These are phyloP conservation scores for Ornithoptera alexandrae DNA, from an alignment of 2,888 invertebrate genomes.

Conservation along the genomic window DNA sequence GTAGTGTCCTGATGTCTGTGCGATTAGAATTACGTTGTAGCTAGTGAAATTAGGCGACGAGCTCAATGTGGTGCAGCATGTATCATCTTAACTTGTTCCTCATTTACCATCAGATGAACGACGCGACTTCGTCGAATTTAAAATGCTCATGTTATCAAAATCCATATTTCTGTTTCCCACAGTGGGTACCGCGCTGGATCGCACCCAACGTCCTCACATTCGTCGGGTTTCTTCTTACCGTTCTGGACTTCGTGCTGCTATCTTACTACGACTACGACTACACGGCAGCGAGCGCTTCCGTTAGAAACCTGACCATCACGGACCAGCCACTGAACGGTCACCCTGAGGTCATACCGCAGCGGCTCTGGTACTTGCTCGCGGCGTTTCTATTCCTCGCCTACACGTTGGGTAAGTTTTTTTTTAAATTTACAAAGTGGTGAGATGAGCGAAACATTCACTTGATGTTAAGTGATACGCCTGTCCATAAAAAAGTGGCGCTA, in stretches of 20 bases:
- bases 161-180: slow-evolving; percentile 38
- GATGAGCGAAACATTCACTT: too few species aligned
- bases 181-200: slow-evolving; percentile 96
- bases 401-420: slow-evolving; percentile 87
- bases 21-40: too few species aligned
- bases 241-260: slow-evolving; percentile 91
- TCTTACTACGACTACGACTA: slow-evolving; percentile 94
- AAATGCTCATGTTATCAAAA: too few species aligned
- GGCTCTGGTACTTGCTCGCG: slow-evolving; percentile 92
- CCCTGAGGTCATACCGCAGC: slow-evolving; percentile 84
- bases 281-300: slow-evolving; percentile 83
- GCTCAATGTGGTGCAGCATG: too few species aligned
- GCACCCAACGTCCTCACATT: slow-evolving; percentile 98
- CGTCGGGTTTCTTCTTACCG: slow-evolving; percentile 94
- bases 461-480: too few species aligned
- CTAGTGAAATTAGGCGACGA: too few species aligned
- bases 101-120: too few species aligned
- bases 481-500: too few species aligned
- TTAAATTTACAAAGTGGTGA: too few species aligned
- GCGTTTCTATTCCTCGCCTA: slow-evolving; percentile 96
- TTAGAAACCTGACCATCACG: slow-evolving; percentile 53
- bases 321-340: slow-evolving; percentile 53
- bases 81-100: too few species aligned
- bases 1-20: too few species aligned
- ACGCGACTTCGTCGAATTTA: too few species aligned